phyloP scores from a whole-genome alignment of 2,797 vertebrate species.

The Rhadinocentrus ornatus region DNA sequence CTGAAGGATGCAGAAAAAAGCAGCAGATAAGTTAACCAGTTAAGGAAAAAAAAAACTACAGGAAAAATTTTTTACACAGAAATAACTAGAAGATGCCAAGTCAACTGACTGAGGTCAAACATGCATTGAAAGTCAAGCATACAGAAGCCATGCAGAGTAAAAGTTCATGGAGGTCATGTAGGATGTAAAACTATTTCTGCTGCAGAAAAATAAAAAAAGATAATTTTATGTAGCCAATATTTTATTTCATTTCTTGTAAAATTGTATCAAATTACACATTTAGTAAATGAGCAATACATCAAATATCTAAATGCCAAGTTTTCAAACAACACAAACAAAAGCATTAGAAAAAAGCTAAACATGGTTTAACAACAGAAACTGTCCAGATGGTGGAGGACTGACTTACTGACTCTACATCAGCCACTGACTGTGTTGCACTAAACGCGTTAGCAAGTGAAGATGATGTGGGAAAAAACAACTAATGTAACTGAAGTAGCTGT shows the following conservation, averaged over 20 bases:
- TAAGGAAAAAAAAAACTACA: background rate
- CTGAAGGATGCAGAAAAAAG: background rate
- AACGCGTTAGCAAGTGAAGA: conserved; percentile 7
- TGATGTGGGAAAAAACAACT: background rate
- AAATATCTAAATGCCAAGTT: background rate
- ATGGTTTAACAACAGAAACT: background rate
- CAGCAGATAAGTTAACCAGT: background rate
- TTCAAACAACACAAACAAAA: background rate
- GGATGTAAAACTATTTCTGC: background rate
- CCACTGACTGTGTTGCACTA: background rate
- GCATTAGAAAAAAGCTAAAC: background rate
- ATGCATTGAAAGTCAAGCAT: background rate
- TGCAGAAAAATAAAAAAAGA: too few relatives aligned
- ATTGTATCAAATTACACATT: background rate
- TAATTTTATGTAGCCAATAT: too few relatives aligned
- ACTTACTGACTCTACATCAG: background rate
- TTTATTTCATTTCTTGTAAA: too few relatives aligned
- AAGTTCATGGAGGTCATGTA: background rate
- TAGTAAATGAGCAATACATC: background rate
- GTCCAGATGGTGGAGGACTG: background rate
- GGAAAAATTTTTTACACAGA: background rate
- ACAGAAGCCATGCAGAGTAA: background rate
- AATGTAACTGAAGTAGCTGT: conserved; percentile 17
- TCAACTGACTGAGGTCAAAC: conserved; percentile 6
- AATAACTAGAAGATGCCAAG: background rate